A percentile compares a stretch with the other conserved stretches of the same genome.
These are phyloP conservation scores for Drosophila kepulauana DNA, from an alignment of 1,140 invertebrate species.

Conservation along the genomic window DNA sequence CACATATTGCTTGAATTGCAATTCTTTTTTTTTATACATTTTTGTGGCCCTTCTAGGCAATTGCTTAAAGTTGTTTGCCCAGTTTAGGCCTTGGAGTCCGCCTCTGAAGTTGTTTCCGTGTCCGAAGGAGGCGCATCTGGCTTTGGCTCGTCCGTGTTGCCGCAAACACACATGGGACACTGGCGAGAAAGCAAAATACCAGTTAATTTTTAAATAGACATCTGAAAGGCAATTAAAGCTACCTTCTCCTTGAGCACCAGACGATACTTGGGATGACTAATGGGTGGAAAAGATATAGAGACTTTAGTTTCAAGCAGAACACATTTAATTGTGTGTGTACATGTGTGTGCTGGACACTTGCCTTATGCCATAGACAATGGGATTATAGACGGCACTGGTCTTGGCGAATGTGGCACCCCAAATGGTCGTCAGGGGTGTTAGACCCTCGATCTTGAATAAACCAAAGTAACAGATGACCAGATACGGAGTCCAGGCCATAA, in stretches of 20 bases:
- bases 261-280: constrained; percentile 91
- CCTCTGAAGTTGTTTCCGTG: constrained; percentile 80
- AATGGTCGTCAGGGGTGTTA: constrained; percentile 91
- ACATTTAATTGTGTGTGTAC: not conserved
- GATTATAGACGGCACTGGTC: constrained; percentile 92
- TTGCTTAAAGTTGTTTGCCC: constrained; percentile 26
- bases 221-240: not conserved
- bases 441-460: constrained; percentile 88
- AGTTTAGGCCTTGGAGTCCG: constrained; percentile 71
- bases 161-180: constrained; percentile 89
- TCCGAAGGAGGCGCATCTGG: constrained; percentile 85
- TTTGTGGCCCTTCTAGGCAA: constrained; percentile 57
- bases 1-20: not conserved
- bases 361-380: constrained; percentile 93
- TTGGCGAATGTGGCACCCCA: constrained; percentile 93
- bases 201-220: not conserved
- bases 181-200: constrained; percentile 42
- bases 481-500: constrained; percentile 94
- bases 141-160: constrained; percentile 74
- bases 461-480: constrained; percentile 93
- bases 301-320: not conserved
- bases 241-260: constrained; percentile 88
- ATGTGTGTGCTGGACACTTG: constrained; percentile 56
- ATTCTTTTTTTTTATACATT: constrained; percentile 43
- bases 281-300: not conserved